A percentile compares a stretch with the other conserved stretches of the same genome.
Evolutionary conservation across 37 sponge, comb jelly and placozoan genomes (phyloP).

Genomic region (Bolinopsis microptera): DNA sequence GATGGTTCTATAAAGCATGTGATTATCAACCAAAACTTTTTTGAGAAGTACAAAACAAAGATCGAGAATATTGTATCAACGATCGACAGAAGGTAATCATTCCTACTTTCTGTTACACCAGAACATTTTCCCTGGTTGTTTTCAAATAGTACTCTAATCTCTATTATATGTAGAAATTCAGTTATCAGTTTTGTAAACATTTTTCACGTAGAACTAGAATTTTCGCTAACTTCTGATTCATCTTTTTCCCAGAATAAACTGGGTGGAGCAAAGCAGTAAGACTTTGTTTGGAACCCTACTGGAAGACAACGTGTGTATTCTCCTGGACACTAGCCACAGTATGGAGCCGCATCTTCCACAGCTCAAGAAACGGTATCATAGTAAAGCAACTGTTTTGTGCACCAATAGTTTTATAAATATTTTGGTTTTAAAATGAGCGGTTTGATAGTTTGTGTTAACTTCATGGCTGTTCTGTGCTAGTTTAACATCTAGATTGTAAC

Average conservation of each 20-base stretch:
- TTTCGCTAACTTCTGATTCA: no score
- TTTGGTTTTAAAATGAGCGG: background rate
- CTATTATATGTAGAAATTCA: no score
- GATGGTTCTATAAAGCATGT: conserved; percentile 31
- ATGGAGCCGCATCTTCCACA: conserved; percentile 74
- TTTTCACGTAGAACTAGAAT: no score
- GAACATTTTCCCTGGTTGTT: no score
- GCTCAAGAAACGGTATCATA: conserved; percentile 73
- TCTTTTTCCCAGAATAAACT: conserved; percentile 70
- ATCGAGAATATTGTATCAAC: background rate
- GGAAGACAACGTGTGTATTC: conserved; percentile 72
- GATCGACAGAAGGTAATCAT: conserved; percentile 2
- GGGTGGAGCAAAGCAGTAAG: conserved; percentile 83
- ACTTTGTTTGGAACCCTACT: conserved; percentile 87
- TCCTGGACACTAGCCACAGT: conserved; percentile 81
- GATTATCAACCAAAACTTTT: conserved; percentile 42
- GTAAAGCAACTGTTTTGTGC: conserved; percentile 72
- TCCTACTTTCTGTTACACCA: no score
- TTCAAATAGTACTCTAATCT: no score
- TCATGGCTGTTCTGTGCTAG: no score
- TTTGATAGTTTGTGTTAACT: no score
- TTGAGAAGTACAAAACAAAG: conserved; percentile 41
- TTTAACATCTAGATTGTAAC: no score
- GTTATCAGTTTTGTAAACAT: no score
- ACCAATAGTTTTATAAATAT: background rate